Conservation (phyloP, 2,797 vertebrate genomes). For the Coendou prehensilis region DNA sequence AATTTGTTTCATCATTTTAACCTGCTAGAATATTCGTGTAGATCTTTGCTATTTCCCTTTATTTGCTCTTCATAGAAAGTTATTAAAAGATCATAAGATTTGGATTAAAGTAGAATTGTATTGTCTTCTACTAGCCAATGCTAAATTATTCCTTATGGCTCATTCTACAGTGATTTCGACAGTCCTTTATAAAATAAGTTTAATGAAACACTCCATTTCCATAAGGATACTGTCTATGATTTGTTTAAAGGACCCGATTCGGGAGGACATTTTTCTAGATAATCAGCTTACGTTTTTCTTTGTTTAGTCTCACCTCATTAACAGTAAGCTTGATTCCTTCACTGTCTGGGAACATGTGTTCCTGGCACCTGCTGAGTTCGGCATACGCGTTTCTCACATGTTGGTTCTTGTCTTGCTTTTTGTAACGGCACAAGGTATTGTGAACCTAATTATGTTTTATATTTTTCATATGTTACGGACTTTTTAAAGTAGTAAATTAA, state of each 20-base stretch:
- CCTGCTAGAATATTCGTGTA: not conserved
- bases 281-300: slow-evolving; percentile 49
- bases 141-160: slow-evolving; percentile 35
- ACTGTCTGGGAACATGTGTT: not conserved
- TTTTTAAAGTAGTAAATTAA: slow-evolving; percentile 47
- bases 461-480: slow-evolving; percentile 27
- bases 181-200: slow-evolving; percentile 35
- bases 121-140: slow-evolving; percentile 47
- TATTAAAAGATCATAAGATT: slow-evolving; percentile 74
- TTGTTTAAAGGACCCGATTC: slow-evolving; percentile 55
- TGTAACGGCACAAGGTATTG: slow-evolving; percentile 36
- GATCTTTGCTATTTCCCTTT: slow-evolving; percentile 22
- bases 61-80: slow-evolving; percentile 70
- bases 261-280: slow-evolving; percentile 55
- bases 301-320: slow-evolving; percentile 27
- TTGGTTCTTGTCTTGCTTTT: slow-evolving; percentile 69
- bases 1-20: slow-evolving; percentile 52
- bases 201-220: slow-evolving; percentile 41
- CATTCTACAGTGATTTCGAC: slow-evolving; percentile 24
- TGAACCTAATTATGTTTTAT: slow-evolving; percentile 56
- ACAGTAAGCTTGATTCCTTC: slow-evolving; percentile 24
- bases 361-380: slow-evolving; percentile 56
- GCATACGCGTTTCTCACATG: slow-evolving; percentile 4
- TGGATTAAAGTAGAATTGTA: slow-evolving; percentile 49
- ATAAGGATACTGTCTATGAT: slow-evolving; percentile 6